These are phyloP conservation scores for Lacerta bilineata DNA, from an alignment of 2,797 vertebrate genomes.

Conservation along the genomic window DNA sequence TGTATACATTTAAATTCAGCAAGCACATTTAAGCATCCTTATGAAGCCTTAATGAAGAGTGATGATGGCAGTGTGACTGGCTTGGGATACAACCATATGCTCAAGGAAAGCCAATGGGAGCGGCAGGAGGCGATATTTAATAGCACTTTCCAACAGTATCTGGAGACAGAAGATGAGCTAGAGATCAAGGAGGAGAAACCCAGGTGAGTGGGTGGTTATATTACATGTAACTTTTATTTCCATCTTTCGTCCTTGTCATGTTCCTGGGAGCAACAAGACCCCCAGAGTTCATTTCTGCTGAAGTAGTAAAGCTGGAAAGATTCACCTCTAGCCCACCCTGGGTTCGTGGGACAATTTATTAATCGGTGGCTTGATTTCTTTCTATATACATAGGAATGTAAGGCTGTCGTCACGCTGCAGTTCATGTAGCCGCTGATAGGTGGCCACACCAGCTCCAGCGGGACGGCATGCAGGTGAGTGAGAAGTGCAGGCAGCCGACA, in stretches of 20 bases:
- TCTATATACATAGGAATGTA: too few relatives aligned
- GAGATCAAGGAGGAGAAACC: slow-evolving; percentile 64
- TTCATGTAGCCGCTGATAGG: too few relatives aligned
- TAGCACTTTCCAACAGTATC: slow-evolving; percentile 69
- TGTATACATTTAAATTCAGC: slow-evolving; percentile 52
- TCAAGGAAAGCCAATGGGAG: slow-evolving; percentile 79
- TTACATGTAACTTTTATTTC: not conserved
- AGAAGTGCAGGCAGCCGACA: too few relatives aligned
- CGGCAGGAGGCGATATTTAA: slow-evolving; percentile 74
- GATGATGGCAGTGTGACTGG: slow-evolving; percentile 76
- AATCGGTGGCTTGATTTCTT: too few relatives aligned
- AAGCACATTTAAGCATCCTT: slow-evolving; percentile 72
- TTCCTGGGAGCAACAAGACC: not conserved
- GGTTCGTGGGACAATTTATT: not conserved
- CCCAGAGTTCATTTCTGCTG: not conserved
- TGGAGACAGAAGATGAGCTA: slow-evolving; percentile 52
- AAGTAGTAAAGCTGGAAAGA: not conserved
- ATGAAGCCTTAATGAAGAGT: slow-evolving; percentile 78
- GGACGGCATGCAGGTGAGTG: too few relatives aligned
- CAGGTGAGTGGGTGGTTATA: slow-evolving; percentile 68
- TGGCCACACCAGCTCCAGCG: too few relatives aligned
- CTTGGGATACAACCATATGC: slow-evolving; percentile 81
- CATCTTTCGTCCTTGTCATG: not conserved
- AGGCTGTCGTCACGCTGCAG: too few relatives aligned
- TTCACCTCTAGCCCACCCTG: too few relatives aligned